These are phyloP conservation scores for Rhopalosiphum maidis DNA, from an alignment of 1,140 invertebrate genomes.

Conservation along the genomic window DNA sequence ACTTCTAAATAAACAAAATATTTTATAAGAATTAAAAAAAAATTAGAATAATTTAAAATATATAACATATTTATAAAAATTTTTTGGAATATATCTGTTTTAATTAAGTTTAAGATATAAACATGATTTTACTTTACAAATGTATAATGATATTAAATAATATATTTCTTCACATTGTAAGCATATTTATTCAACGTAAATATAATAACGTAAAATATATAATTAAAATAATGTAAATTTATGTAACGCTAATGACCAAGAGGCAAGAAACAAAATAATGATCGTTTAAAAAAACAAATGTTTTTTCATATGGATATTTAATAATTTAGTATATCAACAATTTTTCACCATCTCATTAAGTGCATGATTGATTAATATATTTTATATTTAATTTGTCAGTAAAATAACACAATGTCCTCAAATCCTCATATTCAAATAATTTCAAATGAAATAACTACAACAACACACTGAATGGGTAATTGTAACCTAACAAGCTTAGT, in stretches of 20 bases:
- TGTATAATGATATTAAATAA: neutral
- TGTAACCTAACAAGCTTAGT: neutral
- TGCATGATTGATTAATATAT: neutral
- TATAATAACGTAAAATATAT: neutral
- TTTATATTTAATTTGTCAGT: neutral
- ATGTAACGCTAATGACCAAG: neutral
- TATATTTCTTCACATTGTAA: neutral
- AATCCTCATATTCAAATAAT: neutral
- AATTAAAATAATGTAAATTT: neutral
- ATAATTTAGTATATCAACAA: neutral
- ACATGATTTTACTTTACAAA: too few species aligned
- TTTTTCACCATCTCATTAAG: neutral
- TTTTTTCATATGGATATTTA: neutral
- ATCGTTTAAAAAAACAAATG: neutral
- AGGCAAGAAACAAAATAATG: neutral
- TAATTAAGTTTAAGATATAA: too few species aligned
- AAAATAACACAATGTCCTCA: neutral
- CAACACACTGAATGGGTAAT: neutral
- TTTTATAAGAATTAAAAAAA: too few species aligned
- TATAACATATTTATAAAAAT: too few species aligned
- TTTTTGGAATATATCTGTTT: too few species aligned
- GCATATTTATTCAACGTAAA: neutral
- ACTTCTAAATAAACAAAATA: too few species aligned
- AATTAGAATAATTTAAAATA: too few species aligned
- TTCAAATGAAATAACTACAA: neutral